These are phyloP conservation scores for Equus quagga DNA, from an alignment of 2,113 vertebrate species.

Conservation along the genomic window DNA sequence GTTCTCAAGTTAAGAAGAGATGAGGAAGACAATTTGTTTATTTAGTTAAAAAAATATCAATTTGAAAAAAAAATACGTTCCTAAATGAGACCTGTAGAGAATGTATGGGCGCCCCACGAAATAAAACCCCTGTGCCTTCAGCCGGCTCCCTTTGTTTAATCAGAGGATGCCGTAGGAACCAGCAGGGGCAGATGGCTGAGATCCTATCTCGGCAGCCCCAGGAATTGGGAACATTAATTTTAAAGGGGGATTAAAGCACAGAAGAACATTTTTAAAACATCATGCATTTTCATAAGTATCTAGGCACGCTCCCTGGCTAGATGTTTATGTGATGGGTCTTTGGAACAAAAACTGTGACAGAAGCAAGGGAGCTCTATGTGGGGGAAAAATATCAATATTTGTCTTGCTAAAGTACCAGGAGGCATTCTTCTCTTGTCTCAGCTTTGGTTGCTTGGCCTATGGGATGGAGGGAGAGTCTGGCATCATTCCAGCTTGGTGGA, in stretches of 20 bases:
- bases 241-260: slow-evolving; percentile 78
- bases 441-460: not conserved
- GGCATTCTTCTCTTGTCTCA: not conserved
- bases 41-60: slow-evolving; percentile 41
- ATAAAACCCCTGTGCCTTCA: slow-evolving; percentile 11
- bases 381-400: not conserved
- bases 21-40: not conserved
- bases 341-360: slow-evolving; percentile 31
- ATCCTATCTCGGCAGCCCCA: slow-evolving; percentile 67
- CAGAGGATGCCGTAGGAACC: slow-evolving; percentile 64
- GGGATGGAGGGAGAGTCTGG: not conserved
- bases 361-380: not conserved
- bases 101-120: not conserved
- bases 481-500: not conserved
- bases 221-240: slow-evolving; percentile 81
- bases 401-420: not conserved
- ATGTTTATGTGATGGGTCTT: slow-evolving; percentile 63
- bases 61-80: not conserved
- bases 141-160: slow-evolving; percentile 59
- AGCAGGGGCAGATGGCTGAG: slow-evolving; percentile 78
- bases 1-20: not conserved
- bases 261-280: slow-evolving; percentile 75
- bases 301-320: slow-evolving; percentile 27
- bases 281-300: slow-evolving; percentile 78
- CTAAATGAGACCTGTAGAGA: slow-evolving; percentile 12